These are phyloP conservation scores for Nomada goodeniana DNA, from an alignment of 2,888 invertebrate genomes.

Conservation along the genomic window DNA sequence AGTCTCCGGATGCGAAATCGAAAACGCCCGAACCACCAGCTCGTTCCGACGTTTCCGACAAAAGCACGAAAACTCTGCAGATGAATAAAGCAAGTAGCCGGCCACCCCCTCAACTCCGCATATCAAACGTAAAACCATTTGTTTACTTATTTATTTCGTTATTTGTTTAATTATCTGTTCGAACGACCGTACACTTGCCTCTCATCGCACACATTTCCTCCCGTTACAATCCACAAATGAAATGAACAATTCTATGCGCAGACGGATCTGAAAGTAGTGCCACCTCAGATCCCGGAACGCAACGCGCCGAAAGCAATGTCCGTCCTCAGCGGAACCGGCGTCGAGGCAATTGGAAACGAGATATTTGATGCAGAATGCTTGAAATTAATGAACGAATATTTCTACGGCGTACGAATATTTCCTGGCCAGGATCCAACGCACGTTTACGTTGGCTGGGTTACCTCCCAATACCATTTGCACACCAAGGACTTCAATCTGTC, in stretches of 20 bases:
- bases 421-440: constrained; percentile 98
- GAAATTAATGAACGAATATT: constrained; percentile 98
- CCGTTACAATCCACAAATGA: neutral
- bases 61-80: constrained; percentile 72
- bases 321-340: constrained; percentile 88
- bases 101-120: constrained; percentile 80
- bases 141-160: constrained; percentile 44
- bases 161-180: too few species aligned
- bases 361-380: constrained; percentile 94
- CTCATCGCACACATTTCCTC: neutral
- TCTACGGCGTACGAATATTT: constrained; percentile 95
- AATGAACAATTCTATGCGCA: constrained; percentile 70
- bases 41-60: constrained; percentile 80
- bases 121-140: constrained; percentile 80
- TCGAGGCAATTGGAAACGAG: constrained; percentile 94
- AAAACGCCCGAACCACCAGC: constrained; percentile 89
- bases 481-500: constrained; percentile 96
- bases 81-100: constrained; percentile 73
- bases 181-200: neutral
- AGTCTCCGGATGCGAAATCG: constrained; percentile 86
- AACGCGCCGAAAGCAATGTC: constrained; percentile 89
- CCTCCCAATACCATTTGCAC: constrained; percentile 97
- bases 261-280: constrained; percentile 87
- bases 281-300: constrained; percentile 88
- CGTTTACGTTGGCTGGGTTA: constrained; percentile 99